Conservation (phyloP, 2,888 invertebrate genomes). For the Ceriagrion tenellum region DNA sequence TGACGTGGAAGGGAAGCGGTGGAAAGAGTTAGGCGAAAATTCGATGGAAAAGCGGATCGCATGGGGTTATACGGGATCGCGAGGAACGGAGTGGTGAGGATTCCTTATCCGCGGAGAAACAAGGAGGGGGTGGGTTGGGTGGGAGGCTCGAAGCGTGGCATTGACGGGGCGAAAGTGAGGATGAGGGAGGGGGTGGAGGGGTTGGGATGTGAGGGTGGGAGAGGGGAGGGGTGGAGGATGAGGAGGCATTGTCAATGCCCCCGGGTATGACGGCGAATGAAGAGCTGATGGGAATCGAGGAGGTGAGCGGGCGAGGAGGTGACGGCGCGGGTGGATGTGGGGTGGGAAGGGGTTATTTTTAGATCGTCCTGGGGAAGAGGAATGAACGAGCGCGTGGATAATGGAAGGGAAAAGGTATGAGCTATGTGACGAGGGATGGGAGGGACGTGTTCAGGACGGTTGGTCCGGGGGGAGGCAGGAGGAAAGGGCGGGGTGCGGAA, state of each 20-base stretch:
- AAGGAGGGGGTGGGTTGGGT: not conserved
- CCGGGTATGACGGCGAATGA: slow-evolving; percentile 30
- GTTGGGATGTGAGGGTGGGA: not conserved
- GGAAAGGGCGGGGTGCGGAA: not conserved
- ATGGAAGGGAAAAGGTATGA: not conserved
- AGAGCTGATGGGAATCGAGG: slow-evolving; percentile 50
- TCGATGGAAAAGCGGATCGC: not conserved
- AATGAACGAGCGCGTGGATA: not conserved
- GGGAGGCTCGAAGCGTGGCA: slow-evolving; percentile 3
- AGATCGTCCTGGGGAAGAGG: not conserved
- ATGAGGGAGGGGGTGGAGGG: not conserved
- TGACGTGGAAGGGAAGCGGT: not conserved
- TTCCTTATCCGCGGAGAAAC: slow-evolving; percentile 43
- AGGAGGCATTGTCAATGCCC: slow-evolving; percentile 53
- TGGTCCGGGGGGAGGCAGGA: no score
- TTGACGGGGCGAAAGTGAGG: slow-evolving; percentile 60
- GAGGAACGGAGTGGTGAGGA: slow-evolving; percentile 37
- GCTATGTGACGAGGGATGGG: not conserved
- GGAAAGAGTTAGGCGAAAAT: not conserved
- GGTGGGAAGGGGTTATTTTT: not conserved
- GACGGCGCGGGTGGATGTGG: not conserved
- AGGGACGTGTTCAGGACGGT: slow-evolving; percentile 2
- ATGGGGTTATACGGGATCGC: not conserved
- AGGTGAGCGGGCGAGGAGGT: no score
- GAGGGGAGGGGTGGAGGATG: not conserved